Percentiles rank a stretch among this genome's conserved stretches.
phyloP scores from a whole-genome alignment of 2,113 vertebrate genomes.

The Scomber japonicus region DNA sequence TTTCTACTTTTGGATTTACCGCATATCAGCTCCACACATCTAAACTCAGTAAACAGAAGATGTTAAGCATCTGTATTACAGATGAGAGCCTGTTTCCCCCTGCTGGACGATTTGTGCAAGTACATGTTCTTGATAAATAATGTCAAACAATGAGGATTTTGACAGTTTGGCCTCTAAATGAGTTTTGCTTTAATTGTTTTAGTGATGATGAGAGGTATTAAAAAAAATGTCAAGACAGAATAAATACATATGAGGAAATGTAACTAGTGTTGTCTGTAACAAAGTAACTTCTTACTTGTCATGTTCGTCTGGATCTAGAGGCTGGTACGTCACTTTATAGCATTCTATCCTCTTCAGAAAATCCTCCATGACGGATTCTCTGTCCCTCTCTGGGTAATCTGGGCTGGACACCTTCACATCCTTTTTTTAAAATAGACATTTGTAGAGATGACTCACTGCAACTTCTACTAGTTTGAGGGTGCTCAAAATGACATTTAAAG shows the following conservation, averaged over 20 bases:
- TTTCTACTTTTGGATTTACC: neutral
- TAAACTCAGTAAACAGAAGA: neutral
- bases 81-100: constrained; percentile 37
- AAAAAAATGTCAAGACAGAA: neutral
- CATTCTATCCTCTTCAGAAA: constrained; percentile 98
- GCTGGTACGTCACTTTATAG: constrained; percentile 96
- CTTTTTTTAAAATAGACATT: constrained; percentile 74
- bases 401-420: constrained; percentile 98
- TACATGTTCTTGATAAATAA: constrained; percentile 4
- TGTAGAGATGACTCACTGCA: neutral
- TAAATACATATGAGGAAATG: neutral
- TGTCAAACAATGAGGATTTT: neutral
- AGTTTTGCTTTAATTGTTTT: neutral
- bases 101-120: constrained; percentile 54
- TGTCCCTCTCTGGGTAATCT: constrained; percentile 92
- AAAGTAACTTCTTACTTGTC: constrained; percentile 89
- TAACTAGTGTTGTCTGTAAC: neutral
- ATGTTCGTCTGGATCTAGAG: constrained; percentile 92
- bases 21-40: neutral
- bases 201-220: neutral
- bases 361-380: constrained; percentile 96
- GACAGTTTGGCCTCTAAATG: neutral
- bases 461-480: neutral
- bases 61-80: neutral
- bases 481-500: neutral